Evolutionary conservation across 2,888 invertebrate species (phyloP).

Genomic region (Protula sp.): DNA sequence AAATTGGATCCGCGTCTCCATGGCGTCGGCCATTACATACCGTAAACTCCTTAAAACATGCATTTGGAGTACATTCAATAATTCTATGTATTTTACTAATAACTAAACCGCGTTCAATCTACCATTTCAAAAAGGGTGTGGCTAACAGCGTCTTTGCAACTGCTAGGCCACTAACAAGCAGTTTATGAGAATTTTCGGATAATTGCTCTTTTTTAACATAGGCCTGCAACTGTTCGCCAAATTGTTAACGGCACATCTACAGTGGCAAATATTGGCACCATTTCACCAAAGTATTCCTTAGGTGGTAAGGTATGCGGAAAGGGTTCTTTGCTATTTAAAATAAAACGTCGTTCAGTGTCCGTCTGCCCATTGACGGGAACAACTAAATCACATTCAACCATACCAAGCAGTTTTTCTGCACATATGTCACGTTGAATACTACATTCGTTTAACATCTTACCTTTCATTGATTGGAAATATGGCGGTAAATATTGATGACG

Average conservation of each 20-base stretch:
- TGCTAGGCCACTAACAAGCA: slow-evolving; percentile 1
- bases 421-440: neutral
- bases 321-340: no score
- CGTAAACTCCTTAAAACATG: neutral
- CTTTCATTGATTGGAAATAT: neutral
- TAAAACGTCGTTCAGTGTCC: no score
- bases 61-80: neutral
- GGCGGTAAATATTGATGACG: neutral
- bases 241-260: neutral
- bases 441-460: neutral
- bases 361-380: no score
- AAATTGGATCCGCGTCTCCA: slow-evolving; percentile 11
- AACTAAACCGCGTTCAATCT: neutral
- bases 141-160: neutral
- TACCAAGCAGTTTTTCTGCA: neutral
- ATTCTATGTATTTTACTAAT: neutral
- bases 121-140: neutral
- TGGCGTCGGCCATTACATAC: slow-evolving; percentile 14
- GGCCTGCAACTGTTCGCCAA: neutral
- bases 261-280: neutral
- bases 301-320: neutral
- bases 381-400: neutral
- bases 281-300: neutral
- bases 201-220: neutral
- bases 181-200: neutral